Conservation (phyloP, 2,888 invertebrate genomes). For the Siphlonurus alternatus region DNA sequence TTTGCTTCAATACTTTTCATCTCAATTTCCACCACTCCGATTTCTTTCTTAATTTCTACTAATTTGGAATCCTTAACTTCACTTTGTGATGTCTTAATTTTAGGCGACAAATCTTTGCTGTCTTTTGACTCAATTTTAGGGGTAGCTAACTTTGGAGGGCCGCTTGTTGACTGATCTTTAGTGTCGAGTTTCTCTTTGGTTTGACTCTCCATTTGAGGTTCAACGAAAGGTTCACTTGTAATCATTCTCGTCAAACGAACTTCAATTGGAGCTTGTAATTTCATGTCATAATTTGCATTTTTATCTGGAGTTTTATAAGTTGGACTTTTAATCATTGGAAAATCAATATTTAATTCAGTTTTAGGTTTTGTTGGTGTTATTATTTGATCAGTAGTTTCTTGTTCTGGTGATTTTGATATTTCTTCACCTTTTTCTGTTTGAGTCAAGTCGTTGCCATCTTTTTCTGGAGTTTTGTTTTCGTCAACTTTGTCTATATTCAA, state of each 20-base stretch:
- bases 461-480: not conserved
- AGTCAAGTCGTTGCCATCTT: no score
- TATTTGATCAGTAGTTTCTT: not conserved
- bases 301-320: not conserved
- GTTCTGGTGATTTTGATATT: no score
- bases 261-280: not conserved
- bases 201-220: no score
- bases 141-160: no score
- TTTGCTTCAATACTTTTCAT: not conserved
- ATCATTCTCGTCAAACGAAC: not conserved
- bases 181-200: no score
- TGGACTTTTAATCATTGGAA: not conserved
- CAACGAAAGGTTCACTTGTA: not conserved
- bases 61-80: not conserved
- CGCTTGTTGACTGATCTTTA: no score
- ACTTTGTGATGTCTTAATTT: not conserved
- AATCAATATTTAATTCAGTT: not conserved
- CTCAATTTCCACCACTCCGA: not conserved
- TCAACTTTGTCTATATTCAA: slow-evolving; percentile 21
- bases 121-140: no score
- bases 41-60: not conserved
- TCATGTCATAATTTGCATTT: not conserved
- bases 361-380: not conserved
- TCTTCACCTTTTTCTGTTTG: no score
- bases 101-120: no score